A percentile compares a stretch with the other conserved stretches of the same genome.
These are phyloP conservation scores for Nemurella pictetii DNA, from an alignment of 2,888 invertebrate species.

Conservation along the genomic window DNA sequence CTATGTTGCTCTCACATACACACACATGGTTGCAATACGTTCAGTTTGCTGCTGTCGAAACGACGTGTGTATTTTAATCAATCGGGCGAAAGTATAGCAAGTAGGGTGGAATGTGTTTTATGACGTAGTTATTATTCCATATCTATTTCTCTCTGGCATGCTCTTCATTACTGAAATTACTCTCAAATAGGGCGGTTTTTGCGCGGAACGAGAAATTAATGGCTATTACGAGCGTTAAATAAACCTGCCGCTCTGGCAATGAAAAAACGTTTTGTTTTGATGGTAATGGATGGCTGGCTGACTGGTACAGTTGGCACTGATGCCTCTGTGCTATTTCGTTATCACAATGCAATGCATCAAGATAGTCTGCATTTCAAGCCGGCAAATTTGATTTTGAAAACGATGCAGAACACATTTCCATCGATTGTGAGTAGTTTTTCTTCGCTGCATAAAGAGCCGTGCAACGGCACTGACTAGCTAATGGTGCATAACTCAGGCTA, in stretches of 20 bases:
- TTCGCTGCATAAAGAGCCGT: too few species aligned
- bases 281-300: constrained; percentile 11
- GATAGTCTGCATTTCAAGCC: too few species aligned
- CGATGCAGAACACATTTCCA: too few species aligned
- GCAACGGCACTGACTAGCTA: too few species aligned
- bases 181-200: not conserved
- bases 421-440: too few species aligned
- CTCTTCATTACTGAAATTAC: not conserved
- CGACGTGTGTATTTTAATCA: not conserved
- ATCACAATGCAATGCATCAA: too few species aligned
- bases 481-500: too few species aligned
- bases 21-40: not conserved
- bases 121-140: not conserved
- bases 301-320: constrained; percentile 9
- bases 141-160: not conserved
- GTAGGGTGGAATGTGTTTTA: not conserved
- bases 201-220: constrained; percentile 1
- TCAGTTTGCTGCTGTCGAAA: not conserved
- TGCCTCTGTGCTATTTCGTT: too few species aligned
- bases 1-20: too few species aligned
- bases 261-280: constrained; percentile 1
- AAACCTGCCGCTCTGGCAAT: constrained; percentile 8
- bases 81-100: not conserved
- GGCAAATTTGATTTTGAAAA: too few species aligned
- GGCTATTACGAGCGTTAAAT: constrained; percentile 1